Conservation (phyloP, 2,797 vertebrate species). For the Pantherophis vulpinus region DNA sequence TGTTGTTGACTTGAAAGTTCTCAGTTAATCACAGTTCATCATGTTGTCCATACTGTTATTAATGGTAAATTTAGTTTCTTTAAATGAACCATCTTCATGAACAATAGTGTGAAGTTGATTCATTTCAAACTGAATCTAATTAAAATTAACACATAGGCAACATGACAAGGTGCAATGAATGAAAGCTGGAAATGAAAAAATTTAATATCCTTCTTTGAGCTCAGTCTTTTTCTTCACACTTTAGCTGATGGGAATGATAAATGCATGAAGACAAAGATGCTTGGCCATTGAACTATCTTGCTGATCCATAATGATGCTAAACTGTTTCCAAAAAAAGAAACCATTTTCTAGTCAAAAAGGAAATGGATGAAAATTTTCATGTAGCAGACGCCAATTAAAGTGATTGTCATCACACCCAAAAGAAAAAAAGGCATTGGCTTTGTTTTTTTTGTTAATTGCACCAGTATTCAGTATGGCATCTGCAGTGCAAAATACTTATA, state of each 20-base stretch:
- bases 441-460: conserved; percentile 13
- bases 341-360: conserved; percentile 4
- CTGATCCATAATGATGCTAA: not conserved
- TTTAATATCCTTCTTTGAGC: not conserved
- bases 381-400: conserved; percentile 1
- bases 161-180: not conserved
- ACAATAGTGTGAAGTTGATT: not conserved
- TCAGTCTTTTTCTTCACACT: not conserved
- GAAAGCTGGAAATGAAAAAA: not conserved
- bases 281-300: not conserved
- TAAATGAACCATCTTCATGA: not conserved
- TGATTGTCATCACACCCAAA: not conserved
- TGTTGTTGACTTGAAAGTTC: not conserved
- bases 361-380: not conserved
- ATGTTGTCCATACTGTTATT: not conserved
- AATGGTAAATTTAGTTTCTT: not conserved
- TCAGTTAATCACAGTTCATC: not conserved
- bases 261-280: not conserved
- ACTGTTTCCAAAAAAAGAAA: not conserved
- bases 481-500: conserved; percentile 29
- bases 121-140: not conserved
- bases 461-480: not conserved
- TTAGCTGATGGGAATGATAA: not conserved
- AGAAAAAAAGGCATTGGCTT: not conserved
- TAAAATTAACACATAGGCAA: not conserved